Evolutionary conservation across 2,797 vertebrate species (phyloP), one percentile per base, ranked within the genome.

Genomic region (Notolabrus celidotus): DNA sequence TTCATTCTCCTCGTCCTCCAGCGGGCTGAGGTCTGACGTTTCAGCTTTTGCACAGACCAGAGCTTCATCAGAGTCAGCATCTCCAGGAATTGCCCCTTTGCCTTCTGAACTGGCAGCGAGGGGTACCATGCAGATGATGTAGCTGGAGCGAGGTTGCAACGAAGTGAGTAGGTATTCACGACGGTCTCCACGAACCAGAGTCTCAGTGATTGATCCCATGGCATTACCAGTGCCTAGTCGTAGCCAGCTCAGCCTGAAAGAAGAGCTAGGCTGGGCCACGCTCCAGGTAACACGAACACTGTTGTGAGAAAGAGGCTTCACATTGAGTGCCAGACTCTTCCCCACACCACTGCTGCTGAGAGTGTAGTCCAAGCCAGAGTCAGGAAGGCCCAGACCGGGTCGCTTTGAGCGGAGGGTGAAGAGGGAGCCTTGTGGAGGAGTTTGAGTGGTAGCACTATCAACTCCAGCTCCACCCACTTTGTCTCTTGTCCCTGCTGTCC

Each of bases 201-300:
- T 97, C 91, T 98, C 97, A 2, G 96, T 97, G 77, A 98, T 97
- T 19, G 97, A 97, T 11, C 96, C 97, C 82, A 96, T 95, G 3
- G 95, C 94, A 0, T 95, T 95, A 57, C 95, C 96, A 56, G 93
- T 95, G 23, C 96, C 96, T 10, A 96, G 90, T 25, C 96, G 94
- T 1, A 97, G 91, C 97, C 97, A 98, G 62, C 96, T 97, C 50
- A 98, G 87, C 64, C 97, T 90, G 71, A 98, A 95, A 17, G 97
- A 98, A 46, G 96, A 93, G 17, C 94, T 95, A 0, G 96, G 95
- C 15, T 96, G 93, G 2, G 90, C 91, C 20, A 96, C 94, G 17
- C 96, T 96, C 97, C 97, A 98, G 0, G 95, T 97, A 56, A 97
- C 95, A 31, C 95, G 95, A 78, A 97, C 91, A 25, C 96, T 96